Evolutionary conservation across 2,113 vertebrate species (phyloP).

Genomic region (Panurus biarmicus): DNA sequence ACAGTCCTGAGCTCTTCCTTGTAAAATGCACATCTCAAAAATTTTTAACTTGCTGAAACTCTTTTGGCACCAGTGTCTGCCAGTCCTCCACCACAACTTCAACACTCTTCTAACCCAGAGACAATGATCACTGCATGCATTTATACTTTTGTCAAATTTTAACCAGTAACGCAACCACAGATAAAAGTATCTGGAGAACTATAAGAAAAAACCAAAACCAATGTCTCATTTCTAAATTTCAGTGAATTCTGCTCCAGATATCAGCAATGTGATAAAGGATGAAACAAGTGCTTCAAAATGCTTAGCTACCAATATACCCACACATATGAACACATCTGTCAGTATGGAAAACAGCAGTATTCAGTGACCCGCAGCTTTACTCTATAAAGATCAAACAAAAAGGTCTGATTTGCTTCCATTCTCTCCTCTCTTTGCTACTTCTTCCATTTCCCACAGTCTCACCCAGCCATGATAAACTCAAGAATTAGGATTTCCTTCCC

Average conservation of each 20-base stretch:
- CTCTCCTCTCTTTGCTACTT: background rate
- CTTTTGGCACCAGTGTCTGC: background rate
- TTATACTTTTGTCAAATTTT: background rate
- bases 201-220: background rate
- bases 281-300: background rate
- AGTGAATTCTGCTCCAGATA: background rate
- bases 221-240: background rate
- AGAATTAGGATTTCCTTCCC: background rate
- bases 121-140: background rate
- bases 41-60: background rate
- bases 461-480: background rate
- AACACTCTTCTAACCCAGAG: background rate
- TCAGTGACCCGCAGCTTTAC: background rate
- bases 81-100: background rate
- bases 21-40: background rate
- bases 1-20: background rate
- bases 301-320: background rate
- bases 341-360: background rate
- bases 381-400: background rate
- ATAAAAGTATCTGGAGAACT: background rate
- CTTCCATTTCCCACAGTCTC: background rate
- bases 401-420: background rate
- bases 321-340: background rate
- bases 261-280: background rate
- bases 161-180: background rate